Base-by-base conservation (phyloP, 2,113 vertebrate genomes). In the Lynx canadensis region DNA sequence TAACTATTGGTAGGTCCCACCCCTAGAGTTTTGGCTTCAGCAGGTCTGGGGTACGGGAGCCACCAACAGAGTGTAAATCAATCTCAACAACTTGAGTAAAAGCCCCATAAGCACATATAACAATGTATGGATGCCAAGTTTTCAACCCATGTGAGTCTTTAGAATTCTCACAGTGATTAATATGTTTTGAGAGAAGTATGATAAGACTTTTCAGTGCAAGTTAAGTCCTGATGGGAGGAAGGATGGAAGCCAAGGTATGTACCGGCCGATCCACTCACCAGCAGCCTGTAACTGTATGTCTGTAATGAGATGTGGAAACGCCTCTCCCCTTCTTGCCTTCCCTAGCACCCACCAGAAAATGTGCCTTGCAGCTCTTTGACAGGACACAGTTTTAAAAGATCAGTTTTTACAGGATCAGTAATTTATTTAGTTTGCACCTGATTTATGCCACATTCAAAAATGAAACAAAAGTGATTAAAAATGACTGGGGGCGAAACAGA, bases 111-210 rank as follows among this genome's bases (percentile, higher is more conserved):
- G 80, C 84, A 50, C 41, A 96, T 57, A 90, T 63, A 92, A 96
- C 27, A 89, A 88, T 7, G 89, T 0, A 1, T 29, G 38, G 68
- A 38, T 94, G 95, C 95, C 94, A 95, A 95, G 78, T 96, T 90
- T 97, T 88, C 95, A 95, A 95, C 66, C 79, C 69, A 52, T 48
- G 16, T 90, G 74, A 87, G 63, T 27, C 68, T 93, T 95, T 48
- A 89, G 79, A 97, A 92, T 94, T 87, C 41, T 9, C 81, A 45
- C 48, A 87, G 79, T 96, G 94, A 97, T 98, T 86, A 96, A 96
- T 95, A 86, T 25, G 55, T 92, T 97, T 76, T 73, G 55, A 73
- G 92, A 96, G 92, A 97, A 85, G 90, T 84, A 94, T 78, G 76
- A 90, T 92, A 94, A 95, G 85, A 88, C 50, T 57, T 88, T 65